A percentile compares a stretch with the other conserved stretches of the same genome.
These are phyloP conservation scores for Brachylomia viminalis DNA, from an alignment of 2,888 invertebrate genomes.

Conservation along the genomic window DNA sequence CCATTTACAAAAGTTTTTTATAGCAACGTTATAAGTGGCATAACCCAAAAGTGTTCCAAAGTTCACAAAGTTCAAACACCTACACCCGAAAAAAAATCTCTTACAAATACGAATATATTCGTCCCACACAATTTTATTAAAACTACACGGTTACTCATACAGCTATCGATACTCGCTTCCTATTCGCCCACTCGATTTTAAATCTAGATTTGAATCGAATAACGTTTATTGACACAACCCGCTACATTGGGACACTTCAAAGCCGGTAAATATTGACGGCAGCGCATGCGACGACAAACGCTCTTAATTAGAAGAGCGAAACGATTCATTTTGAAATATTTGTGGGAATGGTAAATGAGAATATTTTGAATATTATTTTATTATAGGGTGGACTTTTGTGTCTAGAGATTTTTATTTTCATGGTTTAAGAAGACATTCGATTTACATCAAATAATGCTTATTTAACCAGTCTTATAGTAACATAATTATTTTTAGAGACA, in stretches of 20 bases:
- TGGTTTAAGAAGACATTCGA: background rate
- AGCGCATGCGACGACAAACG: conserved; percentile 62
- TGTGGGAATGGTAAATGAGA: conserved; percentile 25
- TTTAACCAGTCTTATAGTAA: background rate
- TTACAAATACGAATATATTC: conserved; percentile 44
- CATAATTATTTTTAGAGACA: background rate
- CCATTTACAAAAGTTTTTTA: background rate
- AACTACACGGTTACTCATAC: conserved; percentile 47
- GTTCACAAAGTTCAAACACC: conserved; percentile 45
- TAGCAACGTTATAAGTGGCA: too few species aligned
- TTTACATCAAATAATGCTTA: background rate
- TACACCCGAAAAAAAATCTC: conserved; percentile 14
- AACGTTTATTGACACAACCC: conserved; percentile 65
- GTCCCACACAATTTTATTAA: conserved; percentile 26
- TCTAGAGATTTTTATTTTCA: background rate
- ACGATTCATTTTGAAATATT: conserved; percentile 60
- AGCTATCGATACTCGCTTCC: conserved; percentile 51
- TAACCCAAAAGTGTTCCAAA: conserved; percentile 4
- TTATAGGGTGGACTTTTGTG: background rate
- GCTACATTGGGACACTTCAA: conserved; percentile 64
- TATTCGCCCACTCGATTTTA: conserved; percentile 66
- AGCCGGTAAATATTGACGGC: conserved; percentile 66
- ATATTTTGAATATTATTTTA: conserved; percentile 41
- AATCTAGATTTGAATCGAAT: conserved; percentile 57
- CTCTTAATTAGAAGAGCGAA: conserved; percentile 57